Conservation (phyloP, 1,140 invertebrate genomes). For the Aphaenogaster floridana region DNA sequence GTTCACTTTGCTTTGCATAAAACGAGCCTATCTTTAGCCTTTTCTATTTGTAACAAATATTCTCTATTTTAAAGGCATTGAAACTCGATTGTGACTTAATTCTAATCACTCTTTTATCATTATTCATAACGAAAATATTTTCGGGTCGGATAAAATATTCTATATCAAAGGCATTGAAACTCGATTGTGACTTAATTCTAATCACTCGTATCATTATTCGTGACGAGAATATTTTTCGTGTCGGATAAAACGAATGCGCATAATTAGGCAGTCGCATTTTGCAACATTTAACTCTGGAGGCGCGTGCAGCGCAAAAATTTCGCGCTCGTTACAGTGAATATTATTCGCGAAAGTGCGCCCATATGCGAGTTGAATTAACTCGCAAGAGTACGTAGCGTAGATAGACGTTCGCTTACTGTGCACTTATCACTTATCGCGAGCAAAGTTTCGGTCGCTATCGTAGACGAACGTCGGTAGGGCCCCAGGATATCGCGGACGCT, state of each 20-base stretch:
- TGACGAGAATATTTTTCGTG: neutral
- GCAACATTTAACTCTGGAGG: neutral
- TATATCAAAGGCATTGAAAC: too few species aligned
- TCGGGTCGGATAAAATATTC: too few species aligned
- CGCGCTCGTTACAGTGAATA: neutral
- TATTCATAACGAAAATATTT: too few species aligned
- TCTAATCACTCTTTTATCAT: too few species aligned
- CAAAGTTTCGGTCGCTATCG: conserved; percentile 20
- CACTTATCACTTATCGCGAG: conserved; percentile 45
- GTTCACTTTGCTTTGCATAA: too few species aligned
- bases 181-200: neutral
- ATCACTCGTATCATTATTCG: neutral
- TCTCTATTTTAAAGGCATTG: too few species aligned
- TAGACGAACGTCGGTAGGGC: neutral
- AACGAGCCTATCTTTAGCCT: too few species aligned
- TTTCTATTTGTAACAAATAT: too few species aligned
- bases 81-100: too few species aligned
- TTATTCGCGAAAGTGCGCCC: neutral
- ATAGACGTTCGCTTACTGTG: conserved; percentile 20
- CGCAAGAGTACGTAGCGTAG: neutral
- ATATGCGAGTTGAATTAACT: neutral
- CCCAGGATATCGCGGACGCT: neutral
- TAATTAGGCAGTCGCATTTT: conserved; percentile 15
- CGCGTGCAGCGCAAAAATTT: neutral
- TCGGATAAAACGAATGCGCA: neutral